Percentiles rank a stretch among this genome's conserved stretches.
These are phyloP conservation scores for Pluvialis apricaria DNA, from an alignment of 2,113 vertebrate genomes.

Conservation along the genomic window DNA sequence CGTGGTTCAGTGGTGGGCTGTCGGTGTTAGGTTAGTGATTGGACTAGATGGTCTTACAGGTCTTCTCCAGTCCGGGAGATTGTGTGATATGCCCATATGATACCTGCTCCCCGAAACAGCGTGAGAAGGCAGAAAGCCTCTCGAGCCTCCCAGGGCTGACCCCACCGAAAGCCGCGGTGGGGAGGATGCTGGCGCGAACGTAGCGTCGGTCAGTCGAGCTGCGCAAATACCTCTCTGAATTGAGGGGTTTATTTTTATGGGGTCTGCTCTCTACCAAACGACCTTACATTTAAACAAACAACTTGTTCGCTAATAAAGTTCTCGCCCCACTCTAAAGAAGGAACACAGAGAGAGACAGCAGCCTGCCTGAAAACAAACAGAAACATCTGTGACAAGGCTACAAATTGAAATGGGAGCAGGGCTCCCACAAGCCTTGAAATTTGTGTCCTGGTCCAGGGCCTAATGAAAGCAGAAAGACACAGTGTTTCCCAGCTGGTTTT, in stretches of 20 bases:
- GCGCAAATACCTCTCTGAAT: not conserved
- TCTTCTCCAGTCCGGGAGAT: too few species aligned
- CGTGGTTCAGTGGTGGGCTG: too few species aligned
- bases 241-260: accelerated
- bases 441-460: not conserved
- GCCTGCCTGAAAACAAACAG: not conserved
- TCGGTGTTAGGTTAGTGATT: too few species aligned
- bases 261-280: not conserved
- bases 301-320: accelerated
- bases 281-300: not conserved
- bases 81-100: not conserved
- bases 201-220: accelerated
- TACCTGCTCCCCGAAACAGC: not conserved
- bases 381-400: not conserved
- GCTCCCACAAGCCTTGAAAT: not conserved
- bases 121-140: not conserved
- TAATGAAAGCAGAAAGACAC: not conserved
- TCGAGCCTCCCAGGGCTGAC: not conserved
- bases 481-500: not conserved
- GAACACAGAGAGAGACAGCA: not conserved
- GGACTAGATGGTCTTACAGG: too few species aligned
- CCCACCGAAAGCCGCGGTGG: not conserved
- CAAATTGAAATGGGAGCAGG: accelerated
- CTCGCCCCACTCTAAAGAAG: not conserved
- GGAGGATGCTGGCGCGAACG: not conserved